Percentiles rank a stretch among this genome's conserved stretches.
phyloP scores from a whole-genome alignment of 2,113 vertebrate species.

The Rhinogobius similis region DNA sequence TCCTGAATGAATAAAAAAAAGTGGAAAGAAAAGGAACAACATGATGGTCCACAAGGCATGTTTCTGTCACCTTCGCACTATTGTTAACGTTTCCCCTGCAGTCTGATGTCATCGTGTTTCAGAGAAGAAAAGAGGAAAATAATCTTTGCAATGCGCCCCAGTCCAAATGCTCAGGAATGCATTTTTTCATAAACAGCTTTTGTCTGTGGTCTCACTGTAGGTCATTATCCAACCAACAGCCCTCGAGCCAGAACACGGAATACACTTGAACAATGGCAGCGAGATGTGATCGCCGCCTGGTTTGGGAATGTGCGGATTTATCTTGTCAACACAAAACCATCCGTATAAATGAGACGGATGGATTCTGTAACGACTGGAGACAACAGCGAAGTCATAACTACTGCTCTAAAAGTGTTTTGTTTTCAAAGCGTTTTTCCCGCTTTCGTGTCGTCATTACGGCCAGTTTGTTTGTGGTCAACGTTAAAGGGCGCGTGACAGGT shows the following conservation, averaged over 20 bases:
- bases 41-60: conserved; percentile 7
- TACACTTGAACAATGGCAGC: conserved; percentile 31
- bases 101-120: conserved; percentile 23
- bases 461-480: neutral
- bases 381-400: too few relatives aligned
- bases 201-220: conserved; percentile 36
- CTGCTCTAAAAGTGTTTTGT: too few relatives aligned
- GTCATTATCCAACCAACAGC: conserved; percentile 11
- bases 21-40: conserved; percentile 17
- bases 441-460: neutral
- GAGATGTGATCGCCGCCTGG: conserved; percentile 49
- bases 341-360: conserved; percentile 12
- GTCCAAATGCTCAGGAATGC: conserved; percentile 41
- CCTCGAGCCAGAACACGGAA: conserved; percentile 13
- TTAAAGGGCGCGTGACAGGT: too few relatives aligned
- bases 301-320: conserved; percentile 47
- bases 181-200: conserved; percentile 39
- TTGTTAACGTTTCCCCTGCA: conserved; percentile 8
- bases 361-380: conserved; percentile 5
- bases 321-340: conserved; percentile 24
- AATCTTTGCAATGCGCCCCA: conserved; percentile 4
- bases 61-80: conserved; percentile 3
- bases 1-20: too few relatives aligned
- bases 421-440: too few relatives aligned
- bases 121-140: conserved; percentile 11